phyloP scores from a whole-genome alignment of 2,113 vertebrate genomes.

The Anoplopoma fimbria region DNA sequence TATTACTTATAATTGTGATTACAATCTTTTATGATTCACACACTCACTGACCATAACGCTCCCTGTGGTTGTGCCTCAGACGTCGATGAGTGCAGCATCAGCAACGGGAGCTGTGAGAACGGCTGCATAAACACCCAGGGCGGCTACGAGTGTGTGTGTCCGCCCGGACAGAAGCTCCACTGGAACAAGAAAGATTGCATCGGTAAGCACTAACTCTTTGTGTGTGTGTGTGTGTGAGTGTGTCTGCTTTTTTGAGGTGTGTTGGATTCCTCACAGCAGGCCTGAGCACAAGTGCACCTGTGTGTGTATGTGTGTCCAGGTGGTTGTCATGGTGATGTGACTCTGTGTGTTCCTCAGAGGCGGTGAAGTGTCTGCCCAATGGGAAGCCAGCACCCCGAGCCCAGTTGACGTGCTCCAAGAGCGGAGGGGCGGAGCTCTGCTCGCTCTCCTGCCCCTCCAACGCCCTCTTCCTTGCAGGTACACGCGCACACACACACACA shows the following conservation, averaged over 20 bases:
- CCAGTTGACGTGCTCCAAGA: conserved; percentile 90
- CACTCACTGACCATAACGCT: background rate
- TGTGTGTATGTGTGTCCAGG: conserved; percentile 21
- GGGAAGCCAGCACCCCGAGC: conserved; percentile 86
- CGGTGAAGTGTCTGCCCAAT: conserved; percentile 88
- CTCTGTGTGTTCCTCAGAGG: conserved; percentile 86
- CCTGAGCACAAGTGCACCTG: background rate
- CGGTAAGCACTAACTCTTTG: conserved; percentile 81
- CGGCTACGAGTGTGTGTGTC: conserved; percentile 92
- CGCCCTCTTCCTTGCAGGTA: conserved; percentile 92
- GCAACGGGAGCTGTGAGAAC: conserved; percentile 90
- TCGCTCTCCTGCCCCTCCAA: conserved; percentile 91
- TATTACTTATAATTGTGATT: background rate
- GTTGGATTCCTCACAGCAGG: background rate
- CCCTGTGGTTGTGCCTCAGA: conserved; percentile 80
- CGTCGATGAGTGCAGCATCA: conserved; percentile 94
- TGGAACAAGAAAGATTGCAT: conserved; percentile 97
- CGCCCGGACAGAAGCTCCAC: conserved; percentile 89
- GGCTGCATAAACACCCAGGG: conserved; percentile 92
- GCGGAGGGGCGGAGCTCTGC: conserved; percentile 89
- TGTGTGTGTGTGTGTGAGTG: conserved; percentile 15
- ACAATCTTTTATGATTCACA: background rate
- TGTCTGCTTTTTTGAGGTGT: background rate
- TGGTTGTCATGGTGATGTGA: conserved; percentile 70
- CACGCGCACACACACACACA: conserved; percentile 16